phyloP scores from a whole-genome alignment of 2,888 invertebrate species.

The Melikaiella ostensackeni region DNA sequence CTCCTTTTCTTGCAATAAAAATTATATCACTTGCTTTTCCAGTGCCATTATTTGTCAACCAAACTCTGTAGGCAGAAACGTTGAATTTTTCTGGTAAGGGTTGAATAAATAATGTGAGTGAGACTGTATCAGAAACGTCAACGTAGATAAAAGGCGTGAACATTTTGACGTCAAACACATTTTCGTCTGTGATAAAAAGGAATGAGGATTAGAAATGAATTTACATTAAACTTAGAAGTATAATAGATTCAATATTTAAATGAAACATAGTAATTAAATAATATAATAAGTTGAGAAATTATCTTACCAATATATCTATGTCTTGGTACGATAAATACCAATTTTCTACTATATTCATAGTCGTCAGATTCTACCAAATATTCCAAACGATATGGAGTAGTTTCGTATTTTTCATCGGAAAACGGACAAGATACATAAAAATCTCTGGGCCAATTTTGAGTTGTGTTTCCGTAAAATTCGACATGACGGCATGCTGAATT shows the following conservation, averaged over 20 bases:
- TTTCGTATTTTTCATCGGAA: slow-evolving; percentile 61
- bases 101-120: slow-evolving; percentile 68
- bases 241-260: too few relatives aligned
- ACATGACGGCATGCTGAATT: slow-evolving; percentile 63
- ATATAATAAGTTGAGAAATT: slow-evolving; percentile 13
- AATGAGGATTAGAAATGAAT: not conserved
- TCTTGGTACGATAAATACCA: slow-evolving; percentile 69
- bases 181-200: slow-evolving; percentile 54
- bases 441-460: slow-evolving; percentile 50
- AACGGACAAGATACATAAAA: slow-evolving; percentile 70
- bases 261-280: not conserved
- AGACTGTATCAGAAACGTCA: slow-evolving; percentile 67
- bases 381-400: slow-evolving; percentile 64
- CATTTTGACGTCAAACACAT: slow-evolving; percentile 53
- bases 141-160: slow-evolving; percentile 71
- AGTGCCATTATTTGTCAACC: slow-evolving; percentile 69
- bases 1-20: slow-evolving; percentile 44
- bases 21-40: slow-evolving; percentile 53
- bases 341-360: slow-evolving; percentile 67
- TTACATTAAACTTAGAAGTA: not conserved
- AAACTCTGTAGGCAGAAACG: slow-evolving; percentile 68
- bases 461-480: slow-evolving; percentile 55
- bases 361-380: slow-evolving; percentile 59
- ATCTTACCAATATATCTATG: slow-evolving; percentile 66
- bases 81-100: slow-evolving; percentile 68